A percentile compares a stretch with the other conserved stretches of the same genome.
Evolutionary conservation across 2,113 vertebrate species (phyloP).

Genomic region (Psettodes erumei): DNA sequence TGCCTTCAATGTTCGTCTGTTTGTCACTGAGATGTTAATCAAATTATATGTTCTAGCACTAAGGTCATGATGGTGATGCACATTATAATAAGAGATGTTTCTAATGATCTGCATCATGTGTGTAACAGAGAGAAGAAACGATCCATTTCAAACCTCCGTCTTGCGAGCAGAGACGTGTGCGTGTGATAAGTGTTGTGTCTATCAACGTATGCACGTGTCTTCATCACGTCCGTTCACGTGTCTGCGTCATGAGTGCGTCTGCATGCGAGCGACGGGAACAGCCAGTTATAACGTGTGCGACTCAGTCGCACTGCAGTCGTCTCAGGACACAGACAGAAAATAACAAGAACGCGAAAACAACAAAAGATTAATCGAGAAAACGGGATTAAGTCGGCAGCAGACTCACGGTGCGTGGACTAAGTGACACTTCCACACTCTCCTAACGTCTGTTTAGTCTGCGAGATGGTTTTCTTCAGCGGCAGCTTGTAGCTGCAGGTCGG

Average conservation of each 20-base stretch:
- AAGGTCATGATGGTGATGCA: too few relatives aligned
- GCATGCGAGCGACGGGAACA: background rate
- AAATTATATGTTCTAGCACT: too few relatives aligned
- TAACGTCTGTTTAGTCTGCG: background rate
- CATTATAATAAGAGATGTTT: too few relatives aligned
- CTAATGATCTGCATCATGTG: too few relatives aligned
- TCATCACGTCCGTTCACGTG: background rate
- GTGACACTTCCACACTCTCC: background rate
- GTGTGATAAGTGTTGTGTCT: too few relatives aligned
- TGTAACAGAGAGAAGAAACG: too few relatives aligned
- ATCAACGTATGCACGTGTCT: too few relatives aligned
- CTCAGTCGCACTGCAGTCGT: background rate
- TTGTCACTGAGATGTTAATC: too few relatives aligned
- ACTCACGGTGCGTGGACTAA: background rate
- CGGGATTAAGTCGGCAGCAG: background rate
- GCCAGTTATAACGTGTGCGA: background rate
- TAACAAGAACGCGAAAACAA: background rate
- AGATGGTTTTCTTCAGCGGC: background rate
- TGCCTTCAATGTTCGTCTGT: too few relatives aligned
- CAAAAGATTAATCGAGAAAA: background rate
- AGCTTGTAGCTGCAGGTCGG: background rate
- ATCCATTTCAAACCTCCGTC: too few relatives aligned
- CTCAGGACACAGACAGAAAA: background rate
- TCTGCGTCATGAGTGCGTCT: background rate
- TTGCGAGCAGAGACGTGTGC: too few relatives aligned